Conservation (phyloP, 2,113 vertebrate species). For the Ameiurus melas region DNA sequence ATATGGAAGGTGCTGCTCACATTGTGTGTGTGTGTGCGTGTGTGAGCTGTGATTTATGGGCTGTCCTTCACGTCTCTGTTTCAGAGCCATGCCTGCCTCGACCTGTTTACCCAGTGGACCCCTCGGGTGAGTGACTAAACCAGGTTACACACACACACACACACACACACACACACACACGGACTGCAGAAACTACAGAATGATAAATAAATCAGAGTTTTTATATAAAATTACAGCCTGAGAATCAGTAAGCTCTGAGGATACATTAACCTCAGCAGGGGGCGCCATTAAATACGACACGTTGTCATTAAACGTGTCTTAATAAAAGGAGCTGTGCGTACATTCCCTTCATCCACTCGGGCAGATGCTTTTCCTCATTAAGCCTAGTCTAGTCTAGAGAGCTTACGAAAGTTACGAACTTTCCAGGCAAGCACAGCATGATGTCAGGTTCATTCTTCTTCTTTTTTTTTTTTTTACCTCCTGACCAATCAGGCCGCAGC, state of each 20-base stretch:
- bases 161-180: too few species aligned
- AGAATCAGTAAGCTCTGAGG: not conserved
- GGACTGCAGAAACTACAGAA: not conserved
- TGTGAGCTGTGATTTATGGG: conserved; percentile 47
- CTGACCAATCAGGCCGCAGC: not conserved
- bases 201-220: not conserved
- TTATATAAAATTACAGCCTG: not conserved
- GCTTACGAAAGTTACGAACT: not conserved
- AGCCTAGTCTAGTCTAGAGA: not conserved
- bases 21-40: conserved; percentile 4
- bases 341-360: not conserved
- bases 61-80: conserved; percentile 58
- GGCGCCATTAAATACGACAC: not conserved
- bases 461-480: not conserved
- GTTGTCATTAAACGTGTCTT: not conserved
- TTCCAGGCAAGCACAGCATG: too few species aligned
- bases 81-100: conserved; percentile 89
- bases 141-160: not conserved
- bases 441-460: too few species aligned
- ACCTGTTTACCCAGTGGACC: conserved; percentile 85
- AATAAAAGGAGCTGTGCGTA: not conserved
- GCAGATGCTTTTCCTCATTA: not conserved
- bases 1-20: not conserved
- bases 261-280: not conserved
- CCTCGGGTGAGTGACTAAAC: conserved; percentile 81